These are phyloP conservation scores for Stichodactyla helianthus DNA, from an alignment of 64 coral and sea anemone species.

Conservation along the genomic window DNA sequence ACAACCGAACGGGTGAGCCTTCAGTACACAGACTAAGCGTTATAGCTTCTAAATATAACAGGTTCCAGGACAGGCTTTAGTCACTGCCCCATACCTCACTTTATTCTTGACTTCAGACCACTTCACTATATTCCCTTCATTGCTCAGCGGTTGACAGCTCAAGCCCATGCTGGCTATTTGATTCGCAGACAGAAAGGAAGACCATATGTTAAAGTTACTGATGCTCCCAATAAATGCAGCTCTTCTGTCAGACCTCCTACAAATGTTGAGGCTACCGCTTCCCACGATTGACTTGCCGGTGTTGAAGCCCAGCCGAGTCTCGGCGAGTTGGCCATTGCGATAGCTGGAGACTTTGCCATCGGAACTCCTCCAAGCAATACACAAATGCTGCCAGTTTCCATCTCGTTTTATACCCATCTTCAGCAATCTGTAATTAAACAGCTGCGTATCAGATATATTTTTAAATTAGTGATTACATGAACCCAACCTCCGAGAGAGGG, in stretches of 20 bases:
- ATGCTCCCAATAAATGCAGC: neutral
- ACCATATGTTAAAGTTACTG: constrained; percentile 14
- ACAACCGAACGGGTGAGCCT: neutral
- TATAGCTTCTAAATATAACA: neutral
- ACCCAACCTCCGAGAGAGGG: too few relatives aligned
- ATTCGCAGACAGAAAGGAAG: neutral
- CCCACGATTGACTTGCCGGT: neutral
- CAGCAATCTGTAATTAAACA: neutral
- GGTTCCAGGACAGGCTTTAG: constrained; percentile 5
- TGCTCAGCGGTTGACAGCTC: constrained; percentile 10
- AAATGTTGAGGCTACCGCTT: neutral
- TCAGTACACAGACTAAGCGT: neutral
- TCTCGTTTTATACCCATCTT: neutral
- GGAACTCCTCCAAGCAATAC: neutral
- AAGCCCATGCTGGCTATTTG: neutral
- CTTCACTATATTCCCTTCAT: constrained; percentile 1
- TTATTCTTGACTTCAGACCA: constrained; percentile 14
- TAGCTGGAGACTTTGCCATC: neutral
- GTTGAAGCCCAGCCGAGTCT: neutral
- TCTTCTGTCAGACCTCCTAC: neutral
- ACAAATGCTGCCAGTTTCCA: constrained; percentile 8
- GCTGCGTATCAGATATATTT: neutral
- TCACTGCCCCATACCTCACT: neutral
- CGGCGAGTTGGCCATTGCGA: neutral
- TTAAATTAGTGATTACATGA: neutral